phyloP scores from a whole-genome alignment of 2,888 invertebrate genomes.

The Neoaliturus tenellus region DNA sequence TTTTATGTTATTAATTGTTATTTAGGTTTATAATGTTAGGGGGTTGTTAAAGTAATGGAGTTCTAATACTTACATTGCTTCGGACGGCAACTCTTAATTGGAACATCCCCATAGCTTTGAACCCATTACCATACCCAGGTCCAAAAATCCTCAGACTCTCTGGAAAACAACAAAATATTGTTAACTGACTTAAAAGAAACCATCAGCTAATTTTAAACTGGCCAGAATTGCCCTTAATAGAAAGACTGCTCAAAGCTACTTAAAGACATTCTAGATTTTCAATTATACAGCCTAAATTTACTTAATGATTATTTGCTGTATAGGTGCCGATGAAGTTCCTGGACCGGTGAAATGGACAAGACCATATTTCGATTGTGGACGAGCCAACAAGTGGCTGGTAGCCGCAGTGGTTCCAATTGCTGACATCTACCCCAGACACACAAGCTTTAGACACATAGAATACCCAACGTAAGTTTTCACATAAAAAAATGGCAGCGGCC shows the following conservation, averaged over 20 bases:
- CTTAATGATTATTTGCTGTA: no score
- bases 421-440: slow-evolving; percentile 96
- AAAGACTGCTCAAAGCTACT: no score
- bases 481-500: no score
- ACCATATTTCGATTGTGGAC: slow-evolving; percentile 97
- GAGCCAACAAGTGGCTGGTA: slow-evolving; percentile 97
- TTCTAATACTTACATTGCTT: slow-evolving; percentile 39
- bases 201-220: no score
- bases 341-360: slow-evolving; percentile 96
- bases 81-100: slow-evolving; percentile 49
- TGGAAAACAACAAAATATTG: neutral
- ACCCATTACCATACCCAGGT: slow-evolving; percentile 38
- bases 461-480: slow-evolving; percentile 95
- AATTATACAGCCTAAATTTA: no score
- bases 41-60: no score
- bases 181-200: no score
- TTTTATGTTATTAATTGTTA: no score
- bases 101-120: slow-evolving; percentile 49
- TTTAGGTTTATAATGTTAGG: no score
- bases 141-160: slow-evolving; percentile 45
- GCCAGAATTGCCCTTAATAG: no score
- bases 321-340: slow-evolving; percentile 89
- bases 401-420: slow-evolving; percentile 96
- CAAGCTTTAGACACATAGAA: slow-evolving; percentile 94
- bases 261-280: no score